A percentile compares a stretch with the other conserved stretches of the same genome.
Evolutionary conservation across 2,888 invertebrate species (phyloP).

Genomic region (Pediacus dermestoides): DNA sequence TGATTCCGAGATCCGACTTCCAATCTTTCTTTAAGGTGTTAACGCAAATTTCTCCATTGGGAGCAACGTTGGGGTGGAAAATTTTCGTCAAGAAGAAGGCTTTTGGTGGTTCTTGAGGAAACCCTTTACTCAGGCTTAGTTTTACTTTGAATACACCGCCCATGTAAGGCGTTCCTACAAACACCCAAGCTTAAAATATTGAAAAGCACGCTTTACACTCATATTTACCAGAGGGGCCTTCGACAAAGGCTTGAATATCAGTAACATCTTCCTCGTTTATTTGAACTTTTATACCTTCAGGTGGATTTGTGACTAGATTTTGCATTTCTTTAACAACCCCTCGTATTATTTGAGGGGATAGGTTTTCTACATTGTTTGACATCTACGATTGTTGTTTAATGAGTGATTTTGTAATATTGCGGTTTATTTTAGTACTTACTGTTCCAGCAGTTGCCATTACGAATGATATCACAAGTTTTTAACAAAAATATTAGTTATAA

Average conservation of each 20-base stretch:
- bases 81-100: constrained; percentile 92
- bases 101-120: constrained; percentile 88
- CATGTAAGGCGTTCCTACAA: constrained; percentile 79
- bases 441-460: constrained; percentile 31
- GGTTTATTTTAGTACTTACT: constrained; percentile 24
- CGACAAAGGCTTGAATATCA: constrained; percentile 87
- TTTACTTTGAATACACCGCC: constrained; percentile 88
- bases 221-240: constrained; percentile 65
- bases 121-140: constrained; percentile 86
- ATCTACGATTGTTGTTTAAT: constrained; percentile 57
- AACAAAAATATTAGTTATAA: constrained; percentile 24
- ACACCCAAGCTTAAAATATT: constrained; percentile 9
- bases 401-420: constrained; percentile 12
- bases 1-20: constrained; percentile 92
- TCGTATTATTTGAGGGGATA: constrained; percentile 88
- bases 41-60: constrained; percentile 93
- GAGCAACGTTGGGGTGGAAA: constrained; percentile 95
- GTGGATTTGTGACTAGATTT: constrained; percentile 75
- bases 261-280: constrained; percentile 91
- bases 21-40: constrained; percentile 95
- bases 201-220: constrained; percentile 6
- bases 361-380: constrained; percentile 86
- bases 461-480: constrained; percentile 28
- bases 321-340: constrained; percentile 86
- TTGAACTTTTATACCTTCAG: constrained; percentile 86